These are phyloP conservation scores for Drosophila recens DNA, from an alignment of 2,888 invertebrate genomes.

Conservation along the genomic window DNA sequence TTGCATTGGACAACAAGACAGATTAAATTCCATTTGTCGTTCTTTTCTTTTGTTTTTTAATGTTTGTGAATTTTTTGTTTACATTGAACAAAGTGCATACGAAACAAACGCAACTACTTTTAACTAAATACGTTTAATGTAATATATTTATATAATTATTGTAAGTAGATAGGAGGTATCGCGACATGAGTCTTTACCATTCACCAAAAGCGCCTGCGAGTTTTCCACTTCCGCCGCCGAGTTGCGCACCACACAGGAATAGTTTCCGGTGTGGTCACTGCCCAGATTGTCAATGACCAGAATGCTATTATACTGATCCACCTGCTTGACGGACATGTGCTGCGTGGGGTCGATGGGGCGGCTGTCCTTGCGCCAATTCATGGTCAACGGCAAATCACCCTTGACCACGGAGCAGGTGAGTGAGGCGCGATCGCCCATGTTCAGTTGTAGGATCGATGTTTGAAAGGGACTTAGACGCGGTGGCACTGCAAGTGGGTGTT, in stretches of 20 bases:
- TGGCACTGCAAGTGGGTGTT: constrained; percentile 87
- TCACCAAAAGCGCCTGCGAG: constrained; percentile 91
- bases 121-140: constrained; percentile 60
- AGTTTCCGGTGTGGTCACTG: constrained; percentile 92
- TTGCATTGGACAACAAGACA: constrained; percentile 34
- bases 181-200: constrained; percentile 88
- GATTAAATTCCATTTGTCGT: constrained; percentile 33
- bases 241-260: constrained; percentile 91
- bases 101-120: constrained; percentile 70
- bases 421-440: constrained; percentile 90
- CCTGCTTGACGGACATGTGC: constrained; percentile 89
- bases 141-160: constrained; percentile 19
- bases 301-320: constrained; percentile 92
- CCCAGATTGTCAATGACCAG: constrained; percentile 91
- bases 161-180: constrained; percentile 1
- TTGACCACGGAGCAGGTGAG: constrained; percentile 91
- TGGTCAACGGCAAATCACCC: constrained; percentile 91
- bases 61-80: constrained; percentile 22
- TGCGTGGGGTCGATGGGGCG: constrained; percentile 88
- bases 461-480: constrained; percentile 92
- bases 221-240: constrained; percentile 90
- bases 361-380: constrained; percentile 92
- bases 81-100: constrained; percentile 61
- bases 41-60: constrained; percentile 17
- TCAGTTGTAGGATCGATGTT: constrained; percentile 88